phyloP scores from a whole-genome alignment of 2,888 invertebrate genomes.

The Pterobdella sp. region DNA sequence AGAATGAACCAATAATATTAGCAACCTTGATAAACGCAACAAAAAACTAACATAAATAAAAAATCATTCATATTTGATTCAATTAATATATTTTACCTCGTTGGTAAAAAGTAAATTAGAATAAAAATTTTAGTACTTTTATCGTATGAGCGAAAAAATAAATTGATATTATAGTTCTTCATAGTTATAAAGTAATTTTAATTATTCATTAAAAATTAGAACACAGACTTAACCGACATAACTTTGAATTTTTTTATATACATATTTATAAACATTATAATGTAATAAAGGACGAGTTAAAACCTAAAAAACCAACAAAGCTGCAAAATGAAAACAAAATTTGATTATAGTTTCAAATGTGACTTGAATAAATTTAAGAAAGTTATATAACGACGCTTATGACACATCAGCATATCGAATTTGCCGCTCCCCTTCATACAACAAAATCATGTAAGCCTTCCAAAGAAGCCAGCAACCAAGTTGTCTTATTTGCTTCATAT shows the following conservation, averaged over 20 bases:
- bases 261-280: neutral
- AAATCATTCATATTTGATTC: too few species aligned
- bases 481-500: slow-evolving; percentile 61
- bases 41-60: neutral
- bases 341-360: neutral
- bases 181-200: too few species aligned
- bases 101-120: too few species aligned
- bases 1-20: too few species aligned
- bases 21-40: too few species aligned
- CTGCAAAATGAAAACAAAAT: neutral
- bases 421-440: slow-evolving; percentile 81
- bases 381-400: neutral
- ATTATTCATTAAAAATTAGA: too few species aligned
- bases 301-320: neutral
- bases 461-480: slow-evolving; percentile 72
- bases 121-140: too few species aligned
- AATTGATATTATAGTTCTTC: too few species aligned
- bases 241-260: too few species aligned
- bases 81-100: too few species aligned
- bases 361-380: neutral
- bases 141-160: too few species aligned
- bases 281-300: neutral
- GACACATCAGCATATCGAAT: slow-evolving; percentile 58
- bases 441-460: slow-evolving; percentile 72
- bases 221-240: too few species aligned